Base-by-base conservation (phyloP, 2,888 invertebrate species). In the Cataglyphis rosenhaueri region DNA sequence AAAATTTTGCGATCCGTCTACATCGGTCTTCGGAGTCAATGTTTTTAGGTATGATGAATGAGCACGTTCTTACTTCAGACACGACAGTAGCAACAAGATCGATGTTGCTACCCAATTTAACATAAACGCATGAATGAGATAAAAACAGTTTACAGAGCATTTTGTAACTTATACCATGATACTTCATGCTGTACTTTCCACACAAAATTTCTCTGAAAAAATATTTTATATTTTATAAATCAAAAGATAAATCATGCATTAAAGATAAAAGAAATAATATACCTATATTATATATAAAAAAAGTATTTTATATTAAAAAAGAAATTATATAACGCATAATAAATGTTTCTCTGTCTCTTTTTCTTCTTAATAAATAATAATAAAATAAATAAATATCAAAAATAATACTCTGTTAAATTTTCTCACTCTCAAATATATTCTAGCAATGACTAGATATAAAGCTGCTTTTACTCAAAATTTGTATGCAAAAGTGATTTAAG, bases 31-130 rank as follows among this genome's bases (percentile, higher is more conserved):
- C 57, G 15, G 32, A 38, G 57, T 59, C 78, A 57, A 78, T 59
- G 78, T 59, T 70, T 78, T 78, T 21, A 78, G 70, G 41, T 78
- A 78, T 78, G 78, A 78, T 68, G 68, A 78, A 78, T 78, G 78
- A 18, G 41, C 70, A 41, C 59, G 68, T 41, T 32, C 57, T 76
- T 57, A 57, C 38, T 76, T 68, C 21, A 70, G 68, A 44, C 52
- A 65, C 65, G 65, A 38, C 78, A 59, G 57, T 41, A 78, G 68
- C 57, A 78, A 78, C 68, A 70, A 78, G 78, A 78, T 78, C 78
- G 78, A 78, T 78, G 78, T 70, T 35, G 44, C 41, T 57, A 32
- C 8, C 44, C n/a, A 25, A 21, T 5, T 68, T 78, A 68, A 68
- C 57, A 57, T 68, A 78, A 66, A 68, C 10, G 41, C 32, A 68